Conservation (phyloP, 2,888 invertebrate genomes). For the Lithophane semibrunnea region DNA sequence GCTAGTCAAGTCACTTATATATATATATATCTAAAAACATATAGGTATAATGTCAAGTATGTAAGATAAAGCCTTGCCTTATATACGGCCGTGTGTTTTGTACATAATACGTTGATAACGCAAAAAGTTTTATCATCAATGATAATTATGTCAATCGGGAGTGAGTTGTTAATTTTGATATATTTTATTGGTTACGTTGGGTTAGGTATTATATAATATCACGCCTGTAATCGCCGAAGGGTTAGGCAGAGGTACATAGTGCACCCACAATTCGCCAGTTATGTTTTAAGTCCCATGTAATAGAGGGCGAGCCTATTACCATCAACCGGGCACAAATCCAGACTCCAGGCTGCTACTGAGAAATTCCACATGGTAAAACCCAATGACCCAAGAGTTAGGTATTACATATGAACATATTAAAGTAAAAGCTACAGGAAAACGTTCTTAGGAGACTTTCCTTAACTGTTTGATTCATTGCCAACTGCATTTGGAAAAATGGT, state of each 20-base stretch:
- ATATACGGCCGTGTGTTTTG: neutral
- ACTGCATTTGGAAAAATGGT: neutral
- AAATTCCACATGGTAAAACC: too few species aligned
- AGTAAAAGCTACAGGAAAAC: neutral
- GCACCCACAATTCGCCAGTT: too few species aligned
- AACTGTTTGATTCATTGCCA: neutral
- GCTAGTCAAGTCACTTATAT: too few species aligned
- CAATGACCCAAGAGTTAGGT: too few species aligned
- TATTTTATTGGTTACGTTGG: neutral
- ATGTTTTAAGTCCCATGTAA: too few species aligned
- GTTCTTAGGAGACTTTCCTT: neutral
- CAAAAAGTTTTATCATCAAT: constrained; percentile 17
- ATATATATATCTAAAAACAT: neutral
- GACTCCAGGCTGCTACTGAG: too few species aligned
- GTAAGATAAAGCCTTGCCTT: neutral
- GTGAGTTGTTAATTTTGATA: neutral
- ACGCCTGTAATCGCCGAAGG: too few species aligned
- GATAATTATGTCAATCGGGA: constrained; percentile 20
- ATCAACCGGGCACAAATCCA: too few species aligned
- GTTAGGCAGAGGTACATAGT: too few species aligned
- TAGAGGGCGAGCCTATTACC: too few species aligned
- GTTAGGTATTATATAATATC: neutral
- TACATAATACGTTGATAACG: neutral
- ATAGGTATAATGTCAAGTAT: constrained; percentile 13
- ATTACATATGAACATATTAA: too few species aligned